Base-by-base conservation (phyloP, 2,113 vertebrate species). In the Neotoma lepida region DNA sequence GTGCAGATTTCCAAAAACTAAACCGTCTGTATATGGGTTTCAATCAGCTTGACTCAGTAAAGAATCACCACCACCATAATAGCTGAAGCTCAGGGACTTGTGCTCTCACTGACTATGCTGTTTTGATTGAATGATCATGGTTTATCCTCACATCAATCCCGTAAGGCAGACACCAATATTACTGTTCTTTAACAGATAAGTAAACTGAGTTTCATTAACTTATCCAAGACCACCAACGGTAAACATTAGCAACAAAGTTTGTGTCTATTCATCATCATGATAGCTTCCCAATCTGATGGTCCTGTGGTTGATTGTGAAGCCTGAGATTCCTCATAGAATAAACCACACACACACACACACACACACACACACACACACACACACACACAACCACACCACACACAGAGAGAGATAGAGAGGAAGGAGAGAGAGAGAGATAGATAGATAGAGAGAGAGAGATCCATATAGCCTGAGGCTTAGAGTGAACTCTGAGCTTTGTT, bases 91-190 rank as follows among this genome's bases (percentile, higher is more conserved):
- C 41, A 26, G 26, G 33, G 56, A 84, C 58, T 39, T 92, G n/a
- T 54, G 74, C 51, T 77, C 2, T 12, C 12, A 7, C 44, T 64
- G 56, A 33, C 44, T 64, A 28, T 41, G 61, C n/a, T 66, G 17
- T 24, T 94, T 94, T 73, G 56, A 91, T 81, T 66, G 70, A 84
- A 78, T 87, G 24, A 89, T 30, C 68, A 81, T 68, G 70, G 41
- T 71, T 70, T 73, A 68, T 90, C 12, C 8, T 74, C 41, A 44
- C 24, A 73, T 10, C 56, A 90, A 46, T 78, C 61, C 22, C 86
- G 15, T n/a, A 54, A 74, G 44, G 64, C 33, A 80, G 64, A 63
- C 84, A 71, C 51, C 39, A 56, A 18, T 63, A 49, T 63, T 41
- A 77, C 58, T 82, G 71, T 28, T 91, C 24, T 89, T 89, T 92